These are phyloP conservation scores for Nemotelus nigrinus DNA, from an alignment of 2,888 invertebrate genomes.

Conservation along the genomic window DNA sequence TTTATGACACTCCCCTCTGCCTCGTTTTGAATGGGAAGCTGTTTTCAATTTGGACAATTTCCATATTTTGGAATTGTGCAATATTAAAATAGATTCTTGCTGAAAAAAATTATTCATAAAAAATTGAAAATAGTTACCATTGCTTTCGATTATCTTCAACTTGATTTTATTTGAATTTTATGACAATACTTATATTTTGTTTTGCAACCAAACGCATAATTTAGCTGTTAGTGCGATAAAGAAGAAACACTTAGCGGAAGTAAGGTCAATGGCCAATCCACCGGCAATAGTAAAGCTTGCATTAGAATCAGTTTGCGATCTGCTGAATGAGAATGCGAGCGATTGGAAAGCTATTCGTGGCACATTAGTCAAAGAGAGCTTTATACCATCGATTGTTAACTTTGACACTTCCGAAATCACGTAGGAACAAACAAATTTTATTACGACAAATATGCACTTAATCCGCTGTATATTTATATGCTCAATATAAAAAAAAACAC, in stretches of 20 bases:
- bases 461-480: background rate
- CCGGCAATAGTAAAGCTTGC: slow-evolving; percentile 93
- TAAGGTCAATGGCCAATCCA: slow-evolving; percentile 94
- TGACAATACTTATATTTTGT: background rate
- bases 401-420: slow-evolving; percentile 92
- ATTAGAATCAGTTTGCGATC: slow-evolving; percentile 91
- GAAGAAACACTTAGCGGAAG: slow-evolving; percentile 95
- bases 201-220: slow-evolving; percentile 48
- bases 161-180: slow-evolving; percentile 49
- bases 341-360: slow-evolving; percentile 95
- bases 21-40: slow-evolving; percentile 20
- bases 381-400: slow-evolving; percentile 93
- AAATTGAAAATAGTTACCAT: slow-evolving; percentile 33
- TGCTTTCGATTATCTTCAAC: slow-evolving; percentile 38
- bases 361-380: slow-evolving; percentile 93
- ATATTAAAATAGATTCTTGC: too few relatives aligned
- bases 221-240: slow-evolving; percentile 94
- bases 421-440: slow-evolving; percentile 67
- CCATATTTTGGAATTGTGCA: too few relatives aligned
- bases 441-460: slow-evolving; percentile 8
- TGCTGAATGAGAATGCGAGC: slow-evolving; percentile 88
- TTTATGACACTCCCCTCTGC: background rate
- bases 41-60: too few relatives aligned
- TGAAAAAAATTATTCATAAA: too few relatives aligned
- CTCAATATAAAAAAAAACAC: background rate